A percentile compares a stretch with the other conserved stretches of the same genome.
Conservation (phyloP, 2,888 invertebrate genomes). For the Neocrepidodera transversa region DNA sequence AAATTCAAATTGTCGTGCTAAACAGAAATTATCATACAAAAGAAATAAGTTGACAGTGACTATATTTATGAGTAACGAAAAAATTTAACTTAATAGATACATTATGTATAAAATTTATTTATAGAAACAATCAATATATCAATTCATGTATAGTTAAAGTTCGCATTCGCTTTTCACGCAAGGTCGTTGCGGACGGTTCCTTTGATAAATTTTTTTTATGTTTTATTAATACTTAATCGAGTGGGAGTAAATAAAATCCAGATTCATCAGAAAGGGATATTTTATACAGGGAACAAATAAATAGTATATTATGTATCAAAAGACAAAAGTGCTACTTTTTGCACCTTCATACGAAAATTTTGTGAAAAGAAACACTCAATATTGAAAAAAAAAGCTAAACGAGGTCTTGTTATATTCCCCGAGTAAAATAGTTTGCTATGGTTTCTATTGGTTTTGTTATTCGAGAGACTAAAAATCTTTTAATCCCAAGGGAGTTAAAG, state of each 20-base stretch:
- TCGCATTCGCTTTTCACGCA: not conserved
- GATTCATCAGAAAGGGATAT: too few relatives aligned
- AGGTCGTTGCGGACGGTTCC: not conserved
- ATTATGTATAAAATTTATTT: conserved; percentile 12
- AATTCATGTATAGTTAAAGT: not conserved
- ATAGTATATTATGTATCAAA: too few relatives aligned
- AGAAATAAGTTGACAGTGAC: not conserved
- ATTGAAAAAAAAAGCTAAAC: too few relatives aligned
- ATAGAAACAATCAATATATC: conserved; percentile 20
- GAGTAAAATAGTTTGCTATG: too few relatives aligned
- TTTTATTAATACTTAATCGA: not conserved
- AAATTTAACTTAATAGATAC: not conserved
- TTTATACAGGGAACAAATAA: too few relatives aligned
- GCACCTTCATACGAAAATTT: too few relatives aligned
- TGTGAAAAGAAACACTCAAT: too few relatives aligned
- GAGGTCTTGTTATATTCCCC: too few relatives aligned
- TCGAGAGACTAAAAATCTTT: too few relatives aligned
- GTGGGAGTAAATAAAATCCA: not conserved
- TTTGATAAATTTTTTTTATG: not conserved
- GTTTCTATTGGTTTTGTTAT: too few relatives aligned
- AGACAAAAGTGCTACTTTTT: too few relatives aligned
- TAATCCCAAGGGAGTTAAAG: too few relatives aligned
- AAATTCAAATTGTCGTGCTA: not conserved
- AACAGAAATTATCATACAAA: conserved; percentile 2
- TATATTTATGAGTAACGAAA: conserved; percentile 1